phyloP scores from a whole-genome alignment of 1,140 invertebrate genomes.

The Hormaphis cornu region DNA sequence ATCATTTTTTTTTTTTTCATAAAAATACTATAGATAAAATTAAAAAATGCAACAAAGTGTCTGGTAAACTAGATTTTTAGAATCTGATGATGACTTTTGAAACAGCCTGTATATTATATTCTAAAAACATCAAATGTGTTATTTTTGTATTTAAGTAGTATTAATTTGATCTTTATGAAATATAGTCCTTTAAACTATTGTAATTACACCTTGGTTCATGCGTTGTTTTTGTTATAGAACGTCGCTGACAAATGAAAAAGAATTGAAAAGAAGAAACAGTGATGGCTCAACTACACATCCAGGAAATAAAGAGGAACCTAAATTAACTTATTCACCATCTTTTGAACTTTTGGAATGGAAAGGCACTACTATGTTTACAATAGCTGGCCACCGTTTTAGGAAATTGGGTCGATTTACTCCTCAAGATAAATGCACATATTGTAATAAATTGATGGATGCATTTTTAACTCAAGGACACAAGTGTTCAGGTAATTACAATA shows the following conservation, averaged over 20 bases:
- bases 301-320: conserved; percentile 16
- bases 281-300: conserved; percentile 55
- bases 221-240: too few species aligned
- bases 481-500: conserved; percentile 50
- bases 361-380: conserved; percentile 49
- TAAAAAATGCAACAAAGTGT: too few species aligned
- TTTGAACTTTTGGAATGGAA: conserved; percentile 49
- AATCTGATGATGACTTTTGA: too few species aligned
- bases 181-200: too few species aligned
- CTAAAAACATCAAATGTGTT: too few species aligned
- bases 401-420: conserved; percentile 63
- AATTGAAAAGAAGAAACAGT: conserved; percentile 57
- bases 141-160: too few species aligned
- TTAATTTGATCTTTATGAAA: too few species aligned
- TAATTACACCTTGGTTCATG: not conserved
- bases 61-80: too few species aligned
- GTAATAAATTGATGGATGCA: conserved; percentile 64
- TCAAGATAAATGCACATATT: conserved; percentile 66
- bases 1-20: too few species aligned
- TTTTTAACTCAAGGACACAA: conserved; percentile 73
- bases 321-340: conserved; percentile 36
- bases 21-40: too few species aligned
- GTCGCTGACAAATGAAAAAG: conserved; percentile 35
- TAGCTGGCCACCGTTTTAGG: conserved; percentile 61
- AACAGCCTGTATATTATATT: too few species aligned